Conservation (phyloP, 2,888 invertebrate genomes). For the Acleris cristana region DNA sequence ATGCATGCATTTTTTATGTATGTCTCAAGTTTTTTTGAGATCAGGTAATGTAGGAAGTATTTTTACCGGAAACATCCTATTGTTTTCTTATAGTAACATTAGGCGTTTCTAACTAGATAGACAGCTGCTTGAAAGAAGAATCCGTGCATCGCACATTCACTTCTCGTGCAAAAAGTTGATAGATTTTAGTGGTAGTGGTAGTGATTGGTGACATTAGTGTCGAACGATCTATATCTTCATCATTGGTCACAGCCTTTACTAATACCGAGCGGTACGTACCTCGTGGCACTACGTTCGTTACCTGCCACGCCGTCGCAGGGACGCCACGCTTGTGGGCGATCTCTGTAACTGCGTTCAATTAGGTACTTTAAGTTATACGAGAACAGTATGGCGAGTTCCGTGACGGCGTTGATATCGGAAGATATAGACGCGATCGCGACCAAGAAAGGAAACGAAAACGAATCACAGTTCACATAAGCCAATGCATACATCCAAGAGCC, state of each 20-base stretch:
- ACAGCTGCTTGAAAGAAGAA: slow-evolving; percentile 82
- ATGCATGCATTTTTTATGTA: slow-evolving; percentile 23
- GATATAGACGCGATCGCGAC: slow-evolving; percentile 79
- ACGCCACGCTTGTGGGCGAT: slow-evolving; percentile 41
- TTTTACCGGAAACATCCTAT: slow-evolving; percentile 68
- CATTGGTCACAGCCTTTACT: slow-evolving; percentile 39
- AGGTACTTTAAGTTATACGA: slow-evolving; percentile 40
- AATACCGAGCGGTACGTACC: slow-evolving; percentile 53
- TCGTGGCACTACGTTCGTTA: slow-evolving; percentile 47
- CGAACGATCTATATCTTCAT: slow-evolving; percentile 80
- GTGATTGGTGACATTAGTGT: slow-evolving; percentile 76
- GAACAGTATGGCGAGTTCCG: slow-evolving; percentile 37
- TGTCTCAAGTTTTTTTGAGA: slow-evolving; percentile 11
- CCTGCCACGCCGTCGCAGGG: slow-evolving; percentile 46
- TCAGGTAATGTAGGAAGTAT: slow-evolving; percentile 18
- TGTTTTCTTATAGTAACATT: slow-evolving; percentile 73
- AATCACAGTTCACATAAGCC: slow-evolving; percentile 84
- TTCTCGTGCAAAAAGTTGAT: slow-evolving; percentile 80
- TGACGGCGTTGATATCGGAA: slow-evolving; percentile 52
- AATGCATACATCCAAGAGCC: slow-evolving; percentile 84
- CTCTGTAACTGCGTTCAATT: slow-evolving; percentile 54
- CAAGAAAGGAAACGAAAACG: slow-evolving; percentile 84
- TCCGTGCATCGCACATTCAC: slow-evolving; percentile 84
- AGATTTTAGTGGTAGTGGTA: slow-evolving; percentile 74
- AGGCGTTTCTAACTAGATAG: slow-evolving; percentile 82